Evolutionary conservation across 2,888 invertebrate genomes (phyloP), one percentile per base, ranked within the genome.

Genomic region (Plebejus melissa): DNA sequence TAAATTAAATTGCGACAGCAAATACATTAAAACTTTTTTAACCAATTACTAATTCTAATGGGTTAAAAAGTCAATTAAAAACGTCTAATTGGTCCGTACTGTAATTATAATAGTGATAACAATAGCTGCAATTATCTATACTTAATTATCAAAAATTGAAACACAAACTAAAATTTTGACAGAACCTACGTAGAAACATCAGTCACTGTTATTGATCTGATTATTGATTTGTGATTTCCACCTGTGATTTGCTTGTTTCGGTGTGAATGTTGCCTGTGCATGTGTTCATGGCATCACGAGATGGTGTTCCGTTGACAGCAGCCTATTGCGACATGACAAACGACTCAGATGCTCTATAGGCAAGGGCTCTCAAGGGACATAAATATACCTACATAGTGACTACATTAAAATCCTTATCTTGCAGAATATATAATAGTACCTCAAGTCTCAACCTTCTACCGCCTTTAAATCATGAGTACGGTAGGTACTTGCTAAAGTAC

Each of bases 281-380:
- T 81, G 79, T 80, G 81, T 81, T 79, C 79, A 78, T 77, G 76
- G 78, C 80, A 80, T 80, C 80, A 81, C 78, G 80, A 80, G 82
- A 81, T 79, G 79, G 77, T 81, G 82, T 81, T 76, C 77, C 82
- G 77, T 74, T 80, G 82, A 80, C 83, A 81, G 81, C 82, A 81
- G 83, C 82, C 83, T 82, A 85, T 81, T 81, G 80, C 83, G 82
- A 84, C 84, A 86, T 87, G 87, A 87, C 85, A 85, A 86, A 87
- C 84, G 85, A 81, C 82, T 83, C 79, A 79, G 76, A 83, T 83
- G 82, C 81, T 81, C 82, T 71, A 76, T 75, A 76, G 74, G 77
- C 77, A 70, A 76, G 76, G 78, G 46, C 76, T 76, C 77, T 77
- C 77, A 77, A 77, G 78, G 69, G 70, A 70, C n/a, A 69, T 70